Conservation (phyloP, 2,888 invertebrate genomes). For the Ectemnius continuus region DNA sequence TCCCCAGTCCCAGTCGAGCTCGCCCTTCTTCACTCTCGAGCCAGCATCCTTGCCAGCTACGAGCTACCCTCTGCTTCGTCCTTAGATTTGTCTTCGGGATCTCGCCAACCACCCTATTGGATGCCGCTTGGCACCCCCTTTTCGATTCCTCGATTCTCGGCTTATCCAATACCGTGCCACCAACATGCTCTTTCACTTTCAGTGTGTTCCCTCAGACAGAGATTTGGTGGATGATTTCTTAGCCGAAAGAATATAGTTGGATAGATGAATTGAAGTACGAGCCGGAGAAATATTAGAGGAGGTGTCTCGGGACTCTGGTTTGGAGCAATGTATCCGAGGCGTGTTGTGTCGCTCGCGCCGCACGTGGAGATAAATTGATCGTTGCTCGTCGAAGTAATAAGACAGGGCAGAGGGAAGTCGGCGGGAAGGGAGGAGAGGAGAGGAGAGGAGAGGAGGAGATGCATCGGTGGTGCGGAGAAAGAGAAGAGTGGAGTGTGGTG, state of each 20-base stretch:
- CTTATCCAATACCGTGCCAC: background rate
- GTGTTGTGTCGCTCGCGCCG: constrained; percentile 1
- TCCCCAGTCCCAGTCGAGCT: constrained; percentile 48
- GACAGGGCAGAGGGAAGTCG: background rate
- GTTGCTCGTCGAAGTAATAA: constrained; percentile 7
- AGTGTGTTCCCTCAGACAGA: too few species aligned
- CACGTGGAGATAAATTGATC: constrained; percentile 2
- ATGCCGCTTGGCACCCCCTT: background rate
- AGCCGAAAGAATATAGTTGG: too few species aligned
- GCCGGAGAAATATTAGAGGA: background rate
- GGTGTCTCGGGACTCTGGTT: constrained; percentile 1
- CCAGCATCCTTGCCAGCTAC: background rate
- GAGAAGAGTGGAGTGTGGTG: background rate
- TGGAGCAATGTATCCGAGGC: background rate
- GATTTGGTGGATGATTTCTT: too few species aligned
- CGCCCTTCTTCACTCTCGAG: constrained; percentile 35
- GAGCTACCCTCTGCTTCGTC: background rate
- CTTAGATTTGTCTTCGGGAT: background rate
- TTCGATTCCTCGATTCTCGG: background rate
- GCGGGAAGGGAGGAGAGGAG: background rate
- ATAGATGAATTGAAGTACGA: too few species aligned
- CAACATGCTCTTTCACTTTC: background rate
- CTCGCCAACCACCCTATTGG: background rate
- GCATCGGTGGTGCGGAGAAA: constrained; percentile 8
- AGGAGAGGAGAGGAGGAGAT: background rate